Evolutionary conservation across 1,140 invertebrate genomes (phyloP).

Genomic region (Cepaea nemoralis): DNA sequence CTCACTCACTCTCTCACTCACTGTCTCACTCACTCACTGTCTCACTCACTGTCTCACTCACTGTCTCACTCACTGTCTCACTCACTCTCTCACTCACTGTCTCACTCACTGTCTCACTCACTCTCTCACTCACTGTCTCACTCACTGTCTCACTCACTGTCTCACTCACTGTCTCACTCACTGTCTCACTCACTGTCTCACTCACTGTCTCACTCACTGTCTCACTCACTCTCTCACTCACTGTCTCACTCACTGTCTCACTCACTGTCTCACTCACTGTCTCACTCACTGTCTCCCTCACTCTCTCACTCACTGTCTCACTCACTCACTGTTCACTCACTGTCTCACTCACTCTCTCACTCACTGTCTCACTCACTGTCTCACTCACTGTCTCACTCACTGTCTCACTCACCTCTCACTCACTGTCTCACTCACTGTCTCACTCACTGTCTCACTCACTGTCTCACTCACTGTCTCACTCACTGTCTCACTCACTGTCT

Average conservation of each 20-base stretch:
- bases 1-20: neutral
- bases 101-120: neutral
- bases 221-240: constrained; percentile 23
- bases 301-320: no score
- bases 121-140: neutral
- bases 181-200: neutral
- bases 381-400: constrained; percentile 17
- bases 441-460: constrained; percentile 25
- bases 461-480: constrained; percentile 29
- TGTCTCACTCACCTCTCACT: no score
- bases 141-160: neutral
- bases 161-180: neutral
- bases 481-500: constrained; percentile 12
- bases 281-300: no score
- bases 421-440: constrained; percentile 10
- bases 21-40: neutral
- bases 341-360: constrained; percentile 25
- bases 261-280: constrained; percentile 12
- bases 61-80: neutral
- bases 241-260: constrained; percentile 5
- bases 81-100: neutral
- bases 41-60: neutral
- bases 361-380: constrained; percentile 12
- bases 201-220: constrained; percentile 17
- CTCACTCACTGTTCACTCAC: no score